phyloP scores from a whole-genome alignment of 1,140 invertebrate genomes.

The Papilio polytes region DNA sequence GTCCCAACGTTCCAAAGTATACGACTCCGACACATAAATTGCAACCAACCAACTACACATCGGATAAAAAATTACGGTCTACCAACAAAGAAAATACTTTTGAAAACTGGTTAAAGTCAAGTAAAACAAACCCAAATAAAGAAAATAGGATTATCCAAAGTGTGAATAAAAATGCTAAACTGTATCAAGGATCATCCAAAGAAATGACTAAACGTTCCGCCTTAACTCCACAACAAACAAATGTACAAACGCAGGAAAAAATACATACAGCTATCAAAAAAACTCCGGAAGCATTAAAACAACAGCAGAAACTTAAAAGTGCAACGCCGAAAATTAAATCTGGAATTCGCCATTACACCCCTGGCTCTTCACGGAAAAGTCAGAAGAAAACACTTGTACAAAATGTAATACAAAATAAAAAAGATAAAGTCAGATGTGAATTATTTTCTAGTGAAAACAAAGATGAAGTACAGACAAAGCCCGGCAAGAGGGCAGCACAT shows the following conservation, averaged over 20 bases:
- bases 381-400: constrained; percentile 63
- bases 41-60: constrained; percentile 57
- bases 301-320: constrained; percentile 60
- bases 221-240: constrained; percentile 55
- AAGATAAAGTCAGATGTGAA: constrained; percentile 72
- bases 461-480: constrained; percentile 41
- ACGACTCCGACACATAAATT: constrained; percentile 58
- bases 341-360: constrained; percentile 71
- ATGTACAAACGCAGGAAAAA: constrained; percentile 45
- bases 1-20: constrained; percentile 53
- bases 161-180: constrained; percentile 48
- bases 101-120: constrained; percentile 47
- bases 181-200: constrained; percentile 44
- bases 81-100: constrained; percentile 66
- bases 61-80: constrained; percentile 58
- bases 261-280: constrained; percentile 57
- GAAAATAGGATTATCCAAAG: constrained; percentile 46
- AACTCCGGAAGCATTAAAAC: constrained; percentile 61
- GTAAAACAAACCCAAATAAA: constrained; percentile 61
- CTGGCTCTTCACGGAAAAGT: constrained; percentile 63
- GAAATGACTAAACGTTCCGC: constrained; percentile 60
- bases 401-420: constrained; percentile 58
- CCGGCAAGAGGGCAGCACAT: constrained; percentile 18
- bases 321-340: constrained; percentile 73
- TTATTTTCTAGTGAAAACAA: constrained; percentile 62